Evolutionary conservation across 2,888 invertebrate species (phyloP).

Genomic region (Leucoptera coffeella): DNA sequence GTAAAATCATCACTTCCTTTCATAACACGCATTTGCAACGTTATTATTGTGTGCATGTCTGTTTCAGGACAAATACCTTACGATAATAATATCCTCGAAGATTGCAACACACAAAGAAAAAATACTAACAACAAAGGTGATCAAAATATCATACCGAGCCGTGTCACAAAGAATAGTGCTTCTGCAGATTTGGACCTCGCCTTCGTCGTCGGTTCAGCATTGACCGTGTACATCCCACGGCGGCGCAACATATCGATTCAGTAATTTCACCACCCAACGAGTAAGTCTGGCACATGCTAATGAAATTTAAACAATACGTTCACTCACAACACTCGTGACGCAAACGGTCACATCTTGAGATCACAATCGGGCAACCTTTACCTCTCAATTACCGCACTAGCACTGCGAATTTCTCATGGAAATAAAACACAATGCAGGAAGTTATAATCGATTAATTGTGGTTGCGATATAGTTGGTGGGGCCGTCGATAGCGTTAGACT

Average conservation of each 20-base stretch:
- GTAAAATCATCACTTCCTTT: too few relatives aligned
- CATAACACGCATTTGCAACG: too few relatives aligned
- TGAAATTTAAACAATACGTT: too few relatives aligned
- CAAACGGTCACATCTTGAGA: too few relatives aligned
- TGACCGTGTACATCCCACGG: conserved; percentile 40
- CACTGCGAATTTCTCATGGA: too few relatives aligned
- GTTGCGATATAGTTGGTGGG: too few relatives aligned
- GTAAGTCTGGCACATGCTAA: too few relatives aligned
- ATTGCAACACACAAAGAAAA: not conserved
- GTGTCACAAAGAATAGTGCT: conserved; percentile 16
- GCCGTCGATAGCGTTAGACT: conserved; percentile 21
- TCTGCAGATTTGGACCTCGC: conserved; percentile 16
- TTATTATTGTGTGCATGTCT: not conserved
- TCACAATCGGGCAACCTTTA: too few relatives aligned
- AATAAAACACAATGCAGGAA: too few relatives aligned
- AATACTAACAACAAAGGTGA: not conserved
- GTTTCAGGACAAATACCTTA: not conserved
- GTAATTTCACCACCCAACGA: conserved; percentile 33
- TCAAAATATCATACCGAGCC: conserved; percentile 16
- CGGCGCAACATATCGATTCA: conserved; percentile 40
- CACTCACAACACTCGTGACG: too few relatives aligned
- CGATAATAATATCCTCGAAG: not conserved
- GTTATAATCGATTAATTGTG: not conserved
- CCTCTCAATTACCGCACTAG: too few relatives aligned
- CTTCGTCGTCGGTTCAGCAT: conserved; percentile 21